Percentiles rank a stretch among this genome's conserved stretches.
These are phyloP conservation scores for Muntiacus muntjak DNA, from an alignment of 2,113 vertebrate species.

Conservation along the genomic window DNA sequence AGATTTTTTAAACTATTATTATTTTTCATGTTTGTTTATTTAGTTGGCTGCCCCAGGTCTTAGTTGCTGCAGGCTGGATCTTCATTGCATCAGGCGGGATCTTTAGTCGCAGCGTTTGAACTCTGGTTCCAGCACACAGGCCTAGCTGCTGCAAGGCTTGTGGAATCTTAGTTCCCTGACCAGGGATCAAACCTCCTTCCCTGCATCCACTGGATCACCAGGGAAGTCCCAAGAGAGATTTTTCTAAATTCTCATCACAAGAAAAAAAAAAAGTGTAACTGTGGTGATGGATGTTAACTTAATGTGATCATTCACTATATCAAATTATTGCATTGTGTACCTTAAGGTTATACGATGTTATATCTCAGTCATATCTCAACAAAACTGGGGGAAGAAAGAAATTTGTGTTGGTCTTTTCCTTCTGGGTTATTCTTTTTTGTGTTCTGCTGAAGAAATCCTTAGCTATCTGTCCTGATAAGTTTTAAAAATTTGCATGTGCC, in stretches of 20 bases:
- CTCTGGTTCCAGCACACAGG: neutral
- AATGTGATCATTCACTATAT: neutral
- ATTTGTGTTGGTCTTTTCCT: neutral
- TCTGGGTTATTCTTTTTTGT: neutral
- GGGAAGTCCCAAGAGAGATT: neutral
- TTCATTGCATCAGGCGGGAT: neutral
- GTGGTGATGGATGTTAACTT: neutral
- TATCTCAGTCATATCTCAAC: neutral
- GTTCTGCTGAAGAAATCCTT: neutral
- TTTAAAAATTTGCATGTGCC: neutral
- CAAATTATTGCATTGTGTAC: neutral
- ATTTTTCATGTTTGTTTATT: neutral
- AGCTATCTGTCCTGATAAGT: neutral
- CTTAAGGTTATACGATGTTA: neutral
- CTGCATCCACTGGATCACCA: neutral
- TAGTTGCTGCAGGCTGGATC: fast-evolving
- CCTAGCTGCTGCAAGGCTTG: neutral
- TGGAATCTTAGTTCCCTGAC: neutral
- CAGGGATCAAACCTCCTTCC: neutral
- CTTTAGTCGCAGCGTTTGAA: neutral
- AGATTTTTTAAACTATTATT: neutral
- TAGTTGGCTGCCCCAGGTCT: neutral
- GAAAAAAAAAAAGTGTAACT: neutral
- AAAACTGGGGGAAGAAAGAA: neutral
- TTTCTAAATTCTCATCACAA: neutral